Evolutionary conservation across 1,140 invertebrate species (phyloP).

Genomic region (Euwallacea fornicatus): DNA sequence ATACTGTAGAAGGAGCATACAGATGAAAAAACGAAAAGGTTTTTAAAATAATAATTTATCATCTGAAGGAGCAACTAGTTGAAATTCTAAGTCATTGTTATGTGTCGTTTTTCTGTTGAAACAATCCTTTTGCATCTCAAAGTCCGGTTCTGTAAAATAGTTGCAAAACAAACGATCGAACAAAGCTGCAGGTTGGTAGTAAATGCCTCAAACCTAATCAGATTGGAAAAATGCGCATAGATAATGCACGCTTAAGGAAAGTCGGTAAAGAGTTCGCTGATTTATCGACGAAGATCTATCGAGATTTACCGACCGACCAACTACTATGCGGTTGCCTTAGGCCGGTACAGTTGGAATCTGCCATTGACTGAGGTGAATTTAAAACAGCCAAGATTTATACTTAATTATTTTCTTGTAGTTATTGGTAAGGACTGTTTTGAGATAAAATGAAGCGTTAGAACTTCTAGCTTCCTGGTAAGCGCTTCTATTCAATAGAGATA

Average conservation of each 20-base stretch:
- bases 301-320: constrained; percentile 22
- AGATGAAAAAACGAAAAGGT: too few species aligned
- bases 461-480: too few species aligned
- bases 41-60: too few species aligned
- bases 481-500: too few species aligned
- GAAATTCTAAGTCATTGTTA: too few species aligned
- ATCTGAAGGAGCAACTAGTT: too few species aligned
- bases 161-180: constrained; percentile 24
- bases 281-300: constrained; percentile 29
- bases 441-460: too few species aligned
- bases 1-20: too few species aligned
- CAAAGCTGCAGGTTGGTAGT: constrained; percentile 32
- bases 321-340: constrained; percentile 29
- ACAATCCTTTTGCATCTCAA: neutral
- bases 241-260: constrained; percentile 29
- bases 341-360: neutral
- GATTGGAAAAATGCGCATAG: constrained; percentile 36
- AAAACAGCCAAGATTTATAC: neutral
- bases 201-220: constrained; percentile 32
- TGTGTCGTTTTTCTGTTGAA: too few species aligned
- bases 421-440: neutral
- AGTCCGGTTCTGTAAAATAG: constrained; percentile 8
- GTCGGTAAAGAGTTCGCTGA: constrained; percentile 33
- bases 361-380: neutral
- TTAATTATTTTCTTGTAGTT: neutral